These are phyloP conservation scores for Champsocephalus esox DNA, from an alignment of 2,797 vertebrate genomes.

Conservation along the genomic window DNA sequence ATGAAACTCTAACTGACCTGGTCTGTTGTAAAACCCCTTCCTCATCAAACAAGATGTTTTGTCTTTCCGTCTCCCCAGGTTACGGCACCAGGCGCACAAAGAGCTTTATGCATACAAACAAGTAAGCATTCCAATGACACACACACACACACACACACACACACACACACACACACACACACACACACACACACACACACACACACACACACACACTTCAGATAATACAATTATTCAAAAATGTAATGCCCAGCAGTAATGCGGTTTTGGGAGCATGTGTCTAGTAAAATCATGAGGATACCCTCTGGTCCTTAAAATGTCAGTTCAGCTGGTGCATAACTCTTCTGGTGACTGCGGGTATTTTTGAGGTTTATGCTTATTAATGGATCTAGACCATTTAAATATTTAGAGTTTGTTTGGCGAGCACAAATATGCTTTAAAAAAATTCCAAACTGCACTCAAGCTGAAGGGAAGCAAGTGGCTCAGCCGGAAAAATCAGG, in stretches of 20 bases:
- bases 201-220: no score
- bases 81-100: conserved; percentile 98
- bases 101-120: conserved; percentile 99
- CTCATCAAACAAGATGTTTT: conserved; percentile 63
- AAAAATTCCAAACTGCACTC: neutral
- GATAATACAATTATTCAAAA: neutral
- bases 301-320: neutral
- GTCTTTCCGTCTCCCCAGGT: conserved; percentile 85
- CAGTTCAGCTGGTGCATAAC: neutral
- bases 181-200: neutral
- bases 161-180: no score
- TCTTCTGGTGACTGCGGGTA: neutral
- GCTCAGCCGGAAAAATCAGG: conserved; percentile 5
- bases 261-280: neutral
- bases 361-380: neutral
- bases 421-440: neutral
- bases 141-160: neutral
- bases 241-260: neutral
- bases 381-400: neutral
- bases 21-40: neutral
- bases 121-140: conserved; percentile 81
- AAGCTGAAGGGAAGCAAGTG: conserved; percentile 1
- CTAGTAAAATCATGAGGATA: neutral
- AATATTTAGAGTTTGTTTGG: conserved; percentile 2
- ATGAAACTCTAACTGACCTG: conserved; percentile 23